phyloP scores from a whole-genome alignment of 2,888 invertebrate species.

The Plebejus anna region DNA sequence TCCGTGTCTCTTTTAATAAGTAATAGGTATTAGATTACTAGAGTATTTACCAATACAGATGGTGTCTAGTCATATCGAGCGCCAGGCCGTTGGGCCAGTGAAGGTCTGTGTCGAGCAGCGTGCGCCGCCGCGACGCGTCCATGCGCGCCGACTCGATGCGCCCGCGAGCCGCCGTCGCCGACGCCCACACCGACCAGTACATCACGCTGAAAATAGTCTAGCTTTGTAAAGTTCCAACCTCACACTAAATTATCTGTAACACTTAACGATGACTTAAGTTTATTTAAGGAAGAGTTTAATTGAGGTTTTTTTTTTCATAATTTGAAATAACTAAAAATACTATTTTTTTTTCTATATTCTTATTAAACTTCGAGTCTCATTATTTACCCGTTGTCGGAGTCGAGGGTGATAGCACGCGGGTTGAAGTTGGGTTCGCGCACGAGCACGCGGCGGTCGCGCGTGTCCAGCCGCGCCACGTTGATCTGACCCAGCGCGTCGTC shows the following conservation, averaged over 20 bases:
- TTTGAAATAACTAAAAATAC: neutral
- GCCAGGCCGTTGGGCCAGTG: conserved; percentile 89
- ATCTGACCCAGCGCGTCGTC: conserved; percentile 85
- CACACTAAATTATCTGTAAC: too few relatives aligned
- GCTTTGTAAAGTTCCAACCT: too few relatives aligned
- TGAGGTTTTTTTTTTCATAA: too few relatives aligned
- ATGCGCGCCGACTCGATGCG: conserved; percentile 66
- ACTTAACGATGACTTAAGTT: too few relatives aligned
- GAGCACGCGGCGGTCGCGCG: conserved; percentile 73
- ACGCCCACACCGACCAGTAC: conserved; percentile 89
- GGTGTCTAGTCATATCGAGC: conserved; percentile 43
- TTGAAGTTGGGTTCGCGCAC: conserved; percentile 80
- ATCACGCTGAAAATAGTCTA: conserved; percentile 64
- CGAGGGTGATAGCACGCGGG: conserved; percentile 82
- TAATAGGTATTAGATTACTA: neutral
- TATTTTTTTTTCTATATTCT: too few relatives aligned
- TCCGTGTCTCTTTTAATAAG: too few relatives aligned
- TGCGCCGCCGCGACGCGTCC: conserved; percentile 82
- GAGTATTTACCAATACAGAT: conserved; percentile 59
- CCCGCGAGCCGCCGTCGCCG: conserved; percentile 71
- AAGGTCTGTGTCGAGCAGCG: conserved; percentile 74
- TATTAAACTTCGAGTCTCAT: too few relatives aligned
- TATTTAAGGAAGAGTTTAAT: too few relatives aligned
- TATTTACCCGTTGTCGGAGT: conserved; percentile 81
- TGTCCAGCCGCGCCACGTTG: conserved; percentile 83